Conservation (phyloP, 2,797 vertebrate species). For the Sphaeramia orbicularis region DNA sequence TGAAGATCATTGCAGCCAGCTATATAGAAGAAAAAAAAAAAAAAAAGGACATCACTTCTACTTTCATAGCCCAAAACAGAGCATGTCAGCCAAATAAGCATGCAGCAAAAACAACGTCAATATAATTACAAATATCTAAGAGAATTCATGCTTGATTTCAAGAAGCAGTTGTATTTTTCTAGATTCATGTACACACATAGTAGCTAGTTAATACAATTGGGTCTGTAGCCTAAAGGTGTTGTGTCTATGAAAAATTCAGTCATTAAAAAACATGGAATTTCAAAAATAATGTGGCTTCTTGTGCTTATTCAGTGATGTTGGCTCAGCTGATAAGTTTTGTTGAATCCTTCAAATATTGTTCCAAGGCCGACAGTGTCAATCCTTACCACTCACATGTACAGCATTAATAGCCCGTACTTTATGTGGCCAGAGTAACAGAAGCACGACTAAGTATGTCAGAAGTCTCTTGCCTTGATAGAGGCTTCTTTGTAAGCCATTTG, state of each 20-base stretch:
- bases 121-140: background rate
- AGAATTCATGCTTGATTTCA: background rate
- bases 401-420: background rate
- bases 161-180: background rate
- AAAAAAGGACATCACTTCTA: constrained; percentile 2
- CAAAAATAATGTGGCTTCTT: background rate
- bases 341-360: constrained; percentile 13
- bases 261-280: background rate
- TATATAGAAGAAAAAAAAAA: no score
- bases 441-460: background rate
- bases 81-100: background rate
- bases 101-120: background rate
- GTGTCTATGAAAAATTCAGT: no score
- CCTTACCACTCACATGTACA: background rate
- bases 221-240: background rate
- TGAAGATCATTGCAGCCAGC: constrained; percentile 95
- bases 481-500: constrained; percentile 89
- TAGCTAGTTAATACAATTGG: background rate
- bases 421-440: constrained; percentile 1
- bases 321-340: no score
- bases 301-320: background rate
- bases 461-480: constrained; percentile 88
- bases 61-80: constrained; percentile 11
- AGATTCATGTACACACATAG: background rate
- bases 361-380: background rate